Evolutionary conservation across 1,140 invertebrate genomes (phyloP), one percentile per base, ranked within the genome.

Genomic region (Papilio xuthus): DNA sequence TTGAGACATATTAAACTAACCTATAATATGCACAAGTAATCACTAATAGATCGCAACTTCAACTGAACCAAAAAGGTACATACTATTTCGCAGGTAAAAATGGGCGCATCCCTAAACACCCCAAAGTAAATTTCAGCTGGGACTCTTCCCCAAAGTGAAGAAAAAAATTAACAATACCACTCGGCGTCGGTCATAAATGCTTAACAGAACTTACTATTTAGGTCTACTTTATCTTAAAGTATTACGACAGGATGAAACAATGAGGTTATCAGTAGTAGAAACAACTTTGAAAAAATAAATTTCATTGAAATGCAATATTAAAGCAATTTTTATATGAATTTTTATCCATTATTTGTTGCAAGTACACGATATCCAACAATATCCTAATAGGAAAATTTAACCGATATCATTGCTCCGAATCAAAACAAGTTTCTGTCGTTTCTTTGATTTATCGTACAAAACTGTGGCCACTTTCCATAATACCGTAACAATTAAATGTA

Each of bases 1-100:
- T 53, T 80, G 79, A 70, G 82, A 79, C 86, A 86, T 86, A 60
- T 72, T 82, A 26, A 80, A 69, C 69, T 42, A 60, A 42, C 53
- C 13, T 32, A 79, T 71, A 60, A 47, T 70, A 41, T 42, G 60
- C 70, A 82, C 60, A 80, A 56, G 71, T 60, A 76, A 81, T 71
- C 84, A 37, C 77, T 41, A 32, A 75, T 77, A 81, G 77, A 79
- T 75, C 74, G 72, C 75, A 80, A 78, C 79, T 71, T 69, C 78
- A 79, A 88, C 83, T 86, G 83, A 84, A 56, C 78, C 28, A 32
- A 53, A 53, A 74, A n/a, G 72, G 69, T 20, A 50, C 26, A 10
- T 42, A 50, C 23, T 50, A 8, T 32, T 74, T 50, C 72, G 44
- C 72, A 74, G 72, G 72, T 74, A 74, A 74, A 74, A 74, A 74